These are phyloP conservation scores for Diarsia dahlii DNA, from an alignment of 2,888 invertebrate genomes.

Conservation along the genomic window DNA sequence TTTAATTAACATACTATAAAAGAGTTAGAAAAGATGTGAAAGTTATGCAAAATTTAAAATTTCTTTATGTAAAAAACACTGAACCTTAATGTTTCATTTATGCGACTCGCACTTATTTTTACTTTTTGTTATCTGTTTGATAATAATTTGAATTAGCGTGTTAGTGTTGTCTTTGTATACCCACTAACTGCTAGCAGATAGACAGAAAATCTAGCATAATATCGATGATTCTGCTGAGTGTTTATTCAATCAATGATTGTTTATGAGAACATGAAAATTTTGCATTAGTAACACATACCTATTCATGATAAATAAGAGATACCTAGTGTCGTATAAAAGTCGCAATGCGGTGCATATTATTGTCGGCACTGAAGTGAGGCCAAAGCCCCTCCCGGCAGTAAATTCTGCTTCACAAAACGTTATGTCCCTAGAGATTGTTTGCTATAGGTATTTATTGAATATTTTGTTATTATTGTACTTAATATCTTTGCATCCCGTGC, in stretches of 20 bases:
- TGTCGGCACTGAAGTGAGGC: slow-evolving; percentile 54
- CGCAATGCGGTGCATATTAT: slow-evolving; percentile 72
- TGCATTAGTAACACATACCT: neutral
- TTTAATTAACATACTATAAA: neutral
- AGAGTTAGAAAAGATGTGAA: neutral
- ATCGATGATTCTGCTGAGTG: neutral
- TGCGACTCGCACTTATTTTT: neutral
- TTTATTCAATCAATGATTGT: neutral
- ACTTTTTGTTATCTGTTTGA: neutral
- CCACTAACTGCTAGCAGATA: neutral
- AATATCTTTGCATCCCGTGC: neutral
- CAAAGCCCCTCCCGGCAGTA: slow-evolving; percentile 59
- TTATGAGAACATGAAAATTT: neutral
- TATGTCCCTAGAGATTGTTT: slow-evolving; percentile 56
- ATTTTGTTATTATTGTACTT: neutral
- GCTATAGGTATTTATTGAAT: slow-evolving; percentile 24
- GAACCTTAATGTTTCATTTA: neutral
- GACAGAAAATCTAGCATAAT: neutral
- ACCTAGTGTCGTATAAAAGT: slow-evolving; percentile 62
- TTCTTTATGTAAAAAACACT: neutral
- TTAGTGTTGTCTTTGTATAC: neutral
- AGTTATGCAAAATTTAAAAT: neutral
- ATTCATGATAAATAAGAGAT: slow-evolving; percentile 46
- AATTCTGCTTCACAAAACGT: slow-evolving; percentile 60
- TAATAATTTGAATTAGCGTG: neutral